Percentiles rank a stretch among this genome's conserved stretches.
These are phyloP conservation scores for Malacosoma neustria DNA, from an alignment of 2,888 invertebrate species.

Conservation along the genomic window DNA sequence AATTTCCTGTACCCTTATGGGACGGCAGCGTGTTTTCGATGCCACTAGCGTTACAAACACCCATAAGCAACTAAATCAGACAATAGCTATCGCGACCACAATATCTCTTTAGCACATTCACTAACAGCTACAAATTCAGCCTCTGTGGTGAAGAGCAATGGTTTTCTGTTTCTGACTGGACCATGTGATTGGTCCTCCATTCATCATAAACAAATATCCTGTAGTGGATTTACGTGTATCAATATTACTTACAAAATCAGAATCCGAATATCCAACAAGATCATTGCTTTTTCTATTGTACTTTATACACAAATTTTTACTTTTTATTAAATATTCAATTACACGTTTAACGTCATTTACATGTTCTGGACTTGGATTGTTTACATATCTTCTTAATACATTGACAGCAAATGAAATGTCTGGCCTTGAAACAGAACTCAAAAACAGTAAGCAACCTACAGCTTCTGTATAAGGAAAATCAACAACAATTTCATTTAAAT, in stretches of 20 bases:
- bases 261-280: slow-evolving; percentile 18
- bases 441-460: slow-evolving; percentile 17
- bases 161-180: too few species aligned
- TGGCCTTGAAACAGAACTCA: slow-evolving; percentile 14
- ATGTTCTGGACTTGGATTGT: slow-evolving; percentile 6
- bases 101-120: too few species aligned
- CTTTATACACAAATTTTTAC: slow-evolving; percentile 16
- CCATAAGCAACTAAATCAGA: too few species aligned
- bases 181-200: too few species aligned
- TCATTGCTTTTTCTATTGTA: slow-evolving; percentile 13
- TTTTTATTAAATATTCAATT: slow-evolving; percentile 15
- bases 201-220: too few species aligned
- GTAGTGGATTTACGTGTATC: too few species aligned
- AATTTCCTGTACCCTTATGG: too few species aligned
- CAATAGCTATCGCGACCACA: too few species aligned
- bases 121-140: too few species aligned
- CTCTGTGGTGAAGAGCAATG: too few species aligned
- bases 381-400: slow-evolving; percentile 11
- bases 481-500: slow-evolving; percentile 4
- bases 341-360: slow-evolving; percentile 16
- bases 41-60: too few species aligned
- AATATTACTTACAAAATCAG: slow-evolving; percentile 6
- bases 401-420: slow-evolving; percentile 11
- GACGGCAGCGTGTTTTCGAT: too few species aligned
- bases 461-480: slow-evolving; percentile 13